Base-by-base conservation (phyloP, 2,113 vertebrate species). In the Melanerpes aurifrons region DNA sequence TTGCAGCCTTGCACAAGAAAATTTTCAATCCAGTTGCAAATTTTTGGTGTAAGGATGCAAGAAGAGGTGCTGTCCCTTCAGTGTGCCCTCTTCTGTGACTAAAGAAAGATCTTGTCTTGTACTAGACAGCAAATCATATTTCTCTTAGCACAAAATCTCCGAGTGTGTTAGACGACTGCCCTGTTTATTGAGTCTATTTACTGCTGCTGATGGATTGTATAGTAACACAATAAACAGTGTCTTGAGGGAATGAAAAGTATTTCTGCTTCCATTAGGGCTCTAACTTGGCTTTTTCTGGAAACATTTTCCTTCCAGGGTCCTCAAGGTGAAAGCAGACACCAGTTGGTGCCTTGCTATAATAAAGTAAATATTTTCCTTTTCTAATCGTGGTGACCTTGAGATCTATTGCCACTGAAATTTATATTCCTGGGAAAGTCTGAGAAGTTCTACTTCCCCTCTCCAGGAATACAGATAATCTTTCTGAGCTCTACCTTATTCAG, bases 141-240 rank as follows among this genome's bases (percentile, higher is more conserved):
- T 97, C 89, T 72, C 85, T 84, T 82, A 96, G 93, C 79, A 90
- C 71, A 94, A 96, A 95, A 95, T 90, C 94, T 95, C 94, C 74
- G 76, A 92, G 89, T 92, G 86, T 91, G 94, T 96, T 96, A 96
- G 92, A 96, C 45, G 14, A 82, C 75, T 93, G 68, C 82, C 88
- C 97, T 96, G 95, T 96, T 95, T 97, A 94, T 82, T 90, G 87
- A 97, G 89, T 96, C 95, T 95, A 92, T 97, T 97, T 97, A 81
- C 94, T 93, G 71, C 81, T 94, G 92, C 83, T 98, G 96, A 97
- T 97, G 96, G 95, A 97, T 96, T 93, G 85, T 95, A 95, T 90
- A 97, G 69, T 94, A 97, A 96, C 91, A 96, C 84, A 94, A 81
- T 86, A 96, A 93, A 96, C n/a, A 96, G 81, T 92, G 75, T 57